phyloP scores from a whole-genome alignment of 2,888 invertebrate species.

The Polydrusus tereticollis region DNA sequence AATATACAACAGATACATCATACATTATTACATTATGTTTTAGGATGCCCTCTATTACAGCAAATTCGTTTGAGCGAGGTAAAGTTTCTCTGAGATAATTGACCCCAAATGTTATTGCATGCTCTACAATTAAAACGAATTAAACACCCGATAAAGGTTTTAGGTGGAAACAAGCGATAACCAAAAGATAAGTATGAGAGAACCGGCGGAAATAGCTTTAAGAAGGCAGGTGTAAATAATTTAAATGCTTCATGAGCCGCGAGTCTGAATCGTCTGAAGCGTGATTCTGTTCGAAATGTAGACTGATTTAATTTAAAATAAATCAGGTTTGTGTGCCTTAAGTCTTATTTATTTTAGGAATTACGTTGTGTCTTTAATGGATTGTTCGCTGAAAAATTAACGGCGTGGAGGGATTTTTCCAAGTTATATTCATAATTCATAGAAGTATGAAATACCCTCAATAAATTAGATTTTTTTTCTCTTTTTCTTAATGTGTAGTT shows the following conservation, averaged over 20 bases:
- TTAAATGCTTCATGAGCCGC: not conserved
- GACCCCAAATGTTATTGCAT: slow-evolving; percentile 18
- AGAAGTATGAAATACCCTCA: too few relatives aligned
- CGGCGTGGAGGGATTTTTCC: too few relatives aligned
- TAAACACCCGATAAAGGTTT: slow-evolving; percentile 29
- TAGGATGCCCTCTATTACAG: not conserved
- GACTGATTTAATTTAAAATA: not conserved
- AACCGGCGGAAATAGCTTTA: not conserved
- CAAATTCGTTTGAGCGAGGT: not conserved
- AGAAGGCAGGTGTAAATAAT: slow-evolving; percentile 18
- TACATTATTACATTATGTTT: not conserved
- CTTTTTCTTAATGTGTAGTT: too few relatives aligned
- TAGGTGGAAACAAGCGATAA: slow-evolving; percentile 16
- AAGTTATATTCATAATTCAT: too few relatives aligned
- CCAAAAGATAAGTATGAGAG: not conserved
- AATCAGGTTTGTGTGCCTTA: not conserved
- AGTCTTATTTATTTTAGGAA: not conserved
- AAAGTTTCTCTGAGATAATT: slow-evolving; percentile 10
- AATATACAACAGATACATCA: too few relatives aligned
- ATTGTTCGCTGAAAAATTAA: too few relatives aligned
- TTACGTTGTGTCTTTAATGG: not conserved
- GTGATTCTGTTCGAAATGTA: not conserved
- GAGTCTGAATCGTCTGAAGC: not conserved
- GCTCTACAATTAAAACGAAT: slow-evolving; percentile 25
- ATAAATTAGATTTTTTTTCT: too few relatives aligned